Evolutionary conservation across 2,113 vertebrate species (phyloP).

Genomic region (Brachyhypopomus occidentalis): DNA sequence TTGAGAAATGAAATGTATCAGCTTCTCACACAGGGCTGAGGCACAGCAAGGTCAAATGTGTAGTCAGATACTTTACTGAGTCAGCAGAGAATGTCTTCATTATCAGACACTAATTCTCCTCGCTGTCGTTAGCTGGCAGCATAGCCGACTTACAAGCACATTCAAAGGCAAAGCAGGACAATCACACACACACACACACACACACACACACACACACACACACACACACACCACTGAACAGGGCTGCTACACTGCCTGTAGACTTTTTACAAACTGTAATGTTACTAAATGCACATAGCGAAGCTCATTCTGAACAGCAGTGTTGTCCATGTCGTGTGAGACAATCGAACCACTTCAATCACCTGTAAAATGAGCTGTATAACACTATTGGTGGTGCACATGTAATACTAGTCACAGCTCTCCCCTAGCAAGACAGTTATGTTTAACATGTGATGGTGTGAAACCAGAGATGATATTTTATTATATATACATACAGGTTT

Average conservation of each 20-base stretch:
- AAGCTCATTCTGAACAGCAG: no score
- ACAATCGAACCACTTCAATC: no score
- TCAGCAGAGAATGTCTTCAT: background rate
- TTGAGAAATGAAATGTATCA: background rate
- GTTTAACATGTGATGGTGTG: no score
- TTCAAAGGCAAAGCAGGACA: background rate
- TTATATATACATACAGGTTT: no score
- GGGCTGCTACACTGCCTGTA: no score
- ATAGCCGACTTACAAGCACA: background rate
- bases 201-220: no score
- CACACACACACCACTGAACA: no score
- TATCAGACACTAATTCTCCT: background rate
- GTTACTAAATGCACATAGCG: background rate
- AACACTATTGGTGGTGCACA: no score
- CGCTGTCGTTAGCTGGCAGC: background rate
- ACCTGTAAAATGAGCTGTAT: no score
- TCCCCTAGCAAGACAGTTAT: no score
- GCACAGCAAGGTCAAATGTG: background rate
- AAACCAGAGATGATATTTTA: background rate
- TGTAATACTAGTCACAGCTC: no score
- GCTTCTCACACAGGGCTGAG: background rate
- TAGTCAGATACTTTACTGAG: background rate
- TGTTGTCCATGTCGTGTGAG: no score
- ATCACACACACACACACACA: background rate
- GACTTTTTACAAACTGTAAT: background rate